A percentile compares a stretch with the other conserved stretches of the same genome.
phyloP scores from a whole-genome alignment of 1,140 invertebrate species.

The Cherax destructor region DNA sequence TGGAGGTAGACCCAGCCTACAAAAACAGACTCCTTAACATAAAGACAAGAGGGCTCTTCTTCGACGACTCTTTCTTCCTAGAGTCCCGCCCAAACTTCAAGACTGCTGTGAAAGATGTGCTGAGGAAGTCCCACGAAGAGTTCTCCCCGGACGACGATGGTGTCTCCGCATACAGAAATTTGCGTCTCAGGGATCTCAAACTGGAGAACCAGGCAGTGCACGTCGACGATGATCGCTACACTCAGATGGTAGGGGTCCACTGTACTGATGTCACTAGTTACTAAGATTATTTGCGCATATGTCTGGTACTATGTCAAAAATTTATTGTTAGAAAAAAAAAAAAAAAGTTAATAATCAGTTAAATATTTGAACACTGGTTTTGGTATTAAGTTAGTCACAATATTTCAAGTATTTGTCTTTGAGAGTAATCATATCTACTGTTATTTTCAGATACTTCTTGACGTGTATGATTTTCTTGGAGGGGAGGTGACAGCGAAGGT shows the following conservation, averaged over 20 bases:
- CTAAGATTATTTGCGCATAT: background rate
- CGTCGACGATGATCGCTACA: slow-evolving; percentile 8
- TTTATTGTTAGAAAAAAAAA: too few relatives aligned
- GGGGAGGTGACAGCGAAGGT: slow-evolving; percentile 37
- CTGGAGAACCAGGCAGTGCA: slow-evolving; percentile 51
- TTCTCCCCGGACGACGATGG: background rate
- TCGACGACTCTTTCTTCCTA: slow-evolving; percentile 7
- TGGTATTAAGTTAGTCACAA: background rate
- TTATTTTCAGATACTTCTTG: slow-evolving; percentile 30
- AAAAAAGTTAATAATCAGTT: too few relatives aligned
- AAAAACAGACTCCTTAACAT: slow-evolving; percentile 2
- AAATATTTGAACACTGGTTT: too few relatives aligned
- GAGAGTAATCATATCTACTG: background rate
- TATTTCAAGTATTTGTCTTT: background rate
- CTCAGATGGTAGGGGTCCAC: slow-evolving; percentile 37
- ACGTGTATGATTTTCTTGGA: slow-evolving; percentile 45
- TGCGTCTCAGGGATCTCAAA: slow-evolving; percentile 44
- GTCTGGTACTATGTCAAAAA: too few relatives aligned
- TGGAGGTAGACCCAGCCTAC: background rate
- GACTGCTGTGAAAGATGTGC: slow-evolving; percentile 5
- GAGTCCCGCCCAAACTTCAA: slow-evolving; percentile 14
- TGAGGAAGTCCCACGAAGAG: slow-evolving; percentile 13
- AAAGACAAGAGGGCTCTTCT: slow-evolving; percentile 10
- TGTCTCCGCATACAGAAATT: slow-evolving; percentile 26
- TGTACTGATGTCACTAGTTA: background rate